These are phyloP conservation scores for Clarias pachynema DNA, from an alignment of 2,797 vertebrate species.

Conservation along the genomic window DNA sequence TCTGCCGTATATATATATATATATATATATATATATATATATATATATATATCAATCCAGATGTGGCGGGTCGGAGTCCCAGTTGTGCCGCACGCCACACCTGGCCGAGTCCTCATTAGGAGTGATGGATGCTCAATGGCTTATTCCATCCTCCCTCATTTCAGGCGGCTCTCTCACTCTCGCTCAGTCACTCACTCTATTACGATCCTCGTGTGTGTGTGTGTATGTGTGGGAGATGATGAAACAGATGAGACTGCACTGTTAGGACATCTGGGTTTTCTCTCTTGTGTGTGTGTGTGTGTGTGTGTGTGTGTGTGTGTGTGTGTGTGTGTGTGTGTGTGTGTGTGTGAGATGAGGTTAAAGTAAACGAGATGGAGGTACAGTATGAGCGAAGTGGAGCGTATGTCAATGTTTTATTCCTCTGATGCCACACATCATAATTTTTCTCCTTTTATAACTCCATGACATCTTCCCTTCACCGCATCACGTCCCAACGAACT, in stretches of 20 bases:
- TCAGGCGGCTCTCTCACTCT: neutral
- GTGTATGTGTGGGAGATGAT: neutral
- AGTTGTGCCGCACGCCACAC: neutral
- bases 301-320: neutral
- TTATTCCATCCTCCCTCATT: slow-evolving; percentile 10
- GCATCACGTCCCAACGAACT: neutral
- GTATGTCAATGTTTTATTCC: neutral
- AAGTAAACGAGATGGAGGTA: neutral
- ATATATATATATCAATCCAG: too few relatives aligned
- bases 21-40: too few relatives aligned
- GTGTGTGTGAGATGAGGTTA: neutral
- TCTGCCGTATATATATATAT: too few relatives aligned
- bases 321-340: neutral
- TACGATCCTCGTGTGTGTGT: neutral
- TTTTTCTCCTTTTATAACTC: neutral
- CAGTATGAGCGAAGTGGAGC: neutral
- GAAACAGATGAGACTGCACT: neutral
- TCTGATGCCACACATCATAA: neutral
- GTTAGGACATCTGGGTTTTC: slow-evolving; percentile 1
- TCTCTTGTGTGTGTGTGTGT: neutral
- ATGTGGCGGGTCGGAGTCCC: too few relatives aligned
- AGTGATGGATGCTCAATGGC: slow-evolving; percentile 27
- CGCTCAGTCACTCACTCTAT: neutral
- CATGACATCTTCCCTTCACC: too few relatives aligned
- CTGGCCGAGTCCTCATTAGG: slow-evolving; percentile 18